These are phyloP conservation scores for Asarcornis scutulata DNA, from an alignment of 2,113 vertebrate genomes.

Conservation along the genomic window DNA sequence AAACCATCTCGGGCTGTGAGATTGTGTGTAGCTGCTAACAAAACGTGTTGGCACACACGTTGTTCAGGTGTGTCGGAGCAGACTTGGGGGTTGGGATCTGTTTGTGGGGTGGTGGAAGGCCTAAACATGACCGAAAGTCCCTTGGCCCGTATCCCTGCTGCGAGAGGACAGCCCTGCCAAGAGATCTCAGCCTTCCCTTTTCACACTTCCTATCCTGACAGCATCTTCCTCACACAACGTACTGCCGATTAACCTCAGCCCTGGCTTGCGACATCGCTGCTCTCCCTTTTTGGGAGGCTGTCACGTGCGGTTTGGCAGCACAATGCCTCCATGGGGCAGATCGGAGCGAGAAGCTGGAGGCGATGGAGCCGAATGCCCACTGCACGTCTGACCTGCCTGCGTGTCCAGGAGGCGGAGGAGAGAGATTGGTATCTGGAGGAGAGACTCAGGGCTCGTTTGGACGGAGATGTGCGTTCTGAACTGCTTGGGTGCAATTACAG, in stretches of 20 bases:
- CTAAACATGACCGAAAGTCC: neutral
- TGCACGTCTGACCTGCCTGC: neutral
- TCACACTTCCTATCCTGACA: slow-evolving; percentile 5
- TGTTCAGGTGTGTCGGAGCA: neutral
- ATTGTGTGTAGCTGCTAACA: neutral
- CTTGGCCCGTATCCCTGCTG: slow-evolving; percentile 1
- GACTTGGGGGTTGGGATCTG: neutral
- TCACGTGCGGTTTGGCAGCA: neutral
- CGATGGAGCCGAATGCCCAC: neutral
- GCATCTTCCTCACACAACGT: neutral
- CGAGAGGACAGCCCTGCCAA: neutral
- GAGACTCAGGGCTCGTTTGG: neutral
- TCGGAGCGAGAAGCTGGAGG: neutral
- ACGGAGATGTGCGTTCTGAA: neutral
- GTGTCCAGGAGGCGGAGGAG: neutral
- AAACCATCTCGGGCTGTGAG: neutral
- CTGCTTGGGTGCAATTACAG: neutral
- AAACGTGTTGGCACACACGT: neutral
- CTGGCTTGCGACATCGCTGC: neutral
- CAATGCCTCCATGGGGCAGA: neutral
- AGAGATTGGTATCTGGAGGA: neutral
- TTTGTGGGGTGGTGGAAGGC: neutral
- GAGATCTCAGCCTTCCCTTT: slow-evolving; percentile 28
- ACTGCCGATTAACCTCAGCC: neutral
- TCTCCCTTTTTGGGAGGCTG: neutral